These are phyloP conservation scores for Heliangelus exortis DNA, from an alignment of 2,797 vertebrate species.

Conservation along the genomic window DNA sequence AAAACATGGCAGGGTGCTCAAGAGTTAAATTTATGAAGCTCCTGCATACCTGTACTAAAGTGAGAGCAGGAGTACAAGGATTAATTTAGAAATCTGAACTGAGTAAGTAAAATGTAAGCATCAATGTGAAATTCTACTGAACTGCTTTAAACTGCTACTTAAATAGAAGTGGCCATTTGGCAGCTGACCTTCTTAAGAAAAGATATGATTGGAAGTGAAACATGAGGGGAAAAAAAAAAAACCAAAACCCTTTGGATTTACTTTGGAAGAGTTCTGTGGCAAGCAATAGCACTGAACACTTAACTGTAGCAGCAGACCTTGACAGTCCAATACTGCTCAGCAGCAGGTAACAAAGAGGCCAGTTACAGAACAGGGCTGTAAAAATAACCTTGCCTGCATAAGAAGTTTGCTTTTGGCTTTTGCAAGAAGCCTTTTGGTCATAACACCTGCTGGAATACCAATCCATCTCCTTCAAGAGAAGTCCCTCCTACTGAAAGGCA, in stretches of 20 bases:
- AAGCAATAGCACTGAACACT: not conserved
- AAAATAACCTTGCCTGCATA: rapidly evolving
- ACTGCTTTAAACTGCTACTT: not conserved
- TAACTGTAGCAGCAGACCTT: not conserved
- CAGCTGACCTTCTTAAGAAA: not conserved
- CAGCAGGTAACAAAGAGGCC: not conserved
- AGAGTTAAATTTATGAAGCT: not conserved
- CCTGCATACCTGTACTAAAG: not conserved
- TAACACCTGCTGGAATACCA: not conserved
- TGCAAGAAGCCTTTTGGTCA: not conserved
- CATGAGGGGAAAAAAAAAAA: not conserved
- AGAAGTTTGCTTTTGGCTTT: rapidly evolving
- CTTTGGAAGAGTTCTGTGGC: not conserved
- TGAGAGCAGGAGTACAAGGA: not conserved
- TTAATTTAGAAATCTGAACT: not conserved
- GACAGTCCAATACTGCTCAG: not conserved
- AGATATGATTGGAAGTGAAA: not conserved
- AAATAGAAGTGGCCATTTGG: not conserved
- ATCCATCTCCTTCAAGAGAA: not conserved
- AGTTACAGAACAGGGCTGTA: not conserved
- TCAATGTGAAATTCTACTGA: not conserved
- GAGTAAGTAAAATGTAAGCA: not conserved
- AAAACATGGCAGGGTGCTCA: not conserved
- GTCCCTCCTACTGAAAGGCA: not conserved
- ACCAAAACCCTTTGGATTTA: not conserved